These are phyloP conservation scores for Cetonia aurata DNA, from an alignment of 2,888 invertebrate species.

Conservation along the genomic window DNA sequence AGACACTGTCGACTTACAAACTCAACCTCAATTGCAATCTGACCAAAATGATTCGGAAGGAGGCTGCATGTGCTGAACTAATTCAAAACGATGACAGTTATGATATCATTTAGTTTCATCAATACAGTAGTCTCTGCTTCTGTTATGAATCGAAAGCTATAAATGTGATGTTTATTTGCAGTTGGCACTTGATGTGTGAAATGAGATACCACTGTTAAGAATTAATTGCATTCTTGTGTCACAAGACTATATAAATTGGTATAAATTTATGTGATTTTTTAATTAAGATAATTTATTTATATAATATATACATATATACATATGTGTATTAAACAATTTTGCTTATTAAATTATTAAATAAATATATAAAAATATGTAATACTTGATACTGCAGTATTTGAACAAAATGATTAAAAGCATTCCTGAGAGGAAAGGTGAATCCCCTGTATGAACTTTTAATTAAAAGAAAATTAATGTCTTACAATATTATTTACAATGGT, in stretches of 20 bases:
- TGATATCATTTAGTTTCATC: conserved; percentile 52
- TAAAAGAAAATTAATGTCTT: neutral
- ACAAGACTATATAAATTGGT: conserved; percentile 47
- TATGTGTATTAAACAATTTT: conserved; percentile 34
- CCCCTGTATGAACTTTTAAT: conserved; percentile 7
- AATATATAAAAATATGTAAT: conserved; percentile 33
- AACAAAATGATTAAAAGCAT: neutral
- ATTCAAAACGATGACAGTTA: conserved; percentile 47
- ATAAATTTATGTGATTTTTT: conserved; percentile 52
- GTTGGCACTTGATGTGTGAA: conserved; percentile 58
- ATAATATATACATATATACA: conserved; percentile 32
- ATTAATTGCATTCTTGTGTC: conserved; percentile 56
- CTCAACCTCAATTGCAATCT: conserved; percentile 83
- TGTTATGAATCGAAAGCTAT: conserved; percentile 62
- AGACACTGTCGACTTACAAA: conserved; percentile 88
- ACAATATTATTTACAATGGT: conserved; percentile 1
- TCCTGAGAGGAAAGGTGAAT: neutral
- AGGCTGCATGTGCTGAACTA: conserved; percentile 83
- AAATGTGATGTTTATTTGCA: conserved; percentile 62
- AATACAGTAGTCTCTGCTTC: conserved; percentile 57
- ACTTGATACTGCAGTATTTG: conserved; percentile 20
- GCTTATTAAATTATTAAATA: conserved; percentile 40
- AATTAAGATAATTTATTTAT: conserved; percentile 50
- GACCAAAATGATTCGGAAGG: conserved; percentile 85
- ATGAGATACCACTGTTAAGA: conserved; percentile 53